Conservation (phyloP, 2,113 vertebrate species). For the Poecilia latipinna region DNA sequence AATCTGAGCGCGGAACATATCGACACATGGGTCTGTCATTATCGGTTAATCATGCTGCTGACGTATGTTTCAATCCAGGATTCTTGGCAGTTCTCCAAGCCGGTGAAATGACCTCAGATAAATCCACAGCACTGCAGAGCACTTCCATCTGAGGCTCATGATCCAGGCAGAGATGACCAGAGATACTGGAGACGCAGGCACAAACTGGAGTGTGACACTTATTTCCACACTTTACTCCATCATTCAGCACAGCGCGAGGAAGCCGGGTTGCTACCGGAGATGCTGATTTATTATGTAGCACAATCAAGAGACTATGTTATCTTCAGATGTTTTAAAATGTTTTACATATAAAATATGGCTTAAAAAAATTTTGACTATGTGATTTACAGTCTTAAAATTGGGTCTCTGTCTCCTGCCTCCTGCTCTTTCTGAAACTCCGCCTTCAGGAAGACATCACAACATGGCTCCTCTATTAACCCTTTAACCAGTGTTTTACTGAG, state of each 20-base stretch:
- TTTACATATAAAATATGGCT: no score
- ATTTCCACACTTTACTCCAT: background rate
- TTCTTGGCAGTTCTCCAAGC: constrained; percentile 66
- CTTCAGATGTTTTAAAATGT: no score
- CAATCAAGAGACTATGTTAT: no score
- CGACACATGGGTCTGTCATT: constrained; percentile 78
- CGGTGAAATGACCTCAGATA: constrained; percentile 65
- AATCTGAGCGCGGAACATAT: constrained; percentile 79
- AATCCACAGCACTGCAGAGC: constrained; percentile 52
- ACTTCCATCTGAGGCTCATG: constrained; percentile 29
- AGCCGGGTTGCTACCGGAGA: background rate
- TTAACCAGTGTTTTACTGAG: no score
- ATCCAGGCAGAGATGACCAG: constrained; percentile 25
- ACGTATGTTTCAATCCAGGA: constrained; percentile 71
- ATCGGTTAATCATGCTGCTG: constrained; percentile 77
- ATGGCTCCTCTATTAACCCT: no score
- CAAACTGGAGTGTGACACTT: background rate
- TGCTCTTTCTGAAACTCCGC: no score
- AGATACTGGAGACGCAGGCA: background rate
- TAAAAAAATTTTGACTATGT: no score
- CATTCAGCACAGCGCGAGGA: background rate
- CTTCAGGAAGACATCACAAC: no score
- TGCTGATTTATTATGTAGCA: background rate
- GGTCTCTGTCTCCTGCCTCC: no score
- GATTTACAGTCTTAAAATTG: no score